Percentiles rank a stretch among this genome's conserved stretches.
Evolutionary conservation across 2,888 invertebrate species (phyloP).

Genomic region (Phlogophora meticulosa): DNA sequence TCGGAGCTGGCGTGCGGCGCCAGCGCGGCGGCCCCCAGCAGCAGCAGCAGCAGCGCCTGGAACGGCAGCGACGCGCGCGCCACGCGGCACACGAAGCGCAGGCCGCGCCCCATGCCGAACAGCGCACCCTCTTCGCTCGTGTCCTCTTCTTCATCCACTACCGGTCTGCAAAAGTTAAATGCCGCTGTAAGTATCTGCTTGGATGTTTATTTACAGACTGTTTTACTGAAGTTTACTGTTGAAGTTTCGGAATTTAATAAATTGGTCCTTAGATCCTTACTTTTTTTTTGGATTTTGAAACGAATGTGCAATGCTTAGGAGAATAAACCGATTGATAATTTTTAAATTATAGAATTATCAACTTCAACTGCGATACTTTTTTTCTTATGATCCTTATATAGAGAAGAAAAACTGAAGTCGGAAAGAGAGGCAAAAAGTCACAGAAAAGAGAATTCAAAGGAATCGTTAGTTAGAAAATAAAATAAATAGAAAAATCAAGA

Average conservation of each 20-base stretch:
- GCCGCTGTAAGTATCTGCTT: background rate
- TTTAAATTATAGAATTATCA: background rate
- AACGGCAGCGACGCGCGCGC: conserved; percentile 98
- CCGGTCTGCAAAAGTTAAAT: conserved; percentile 71
- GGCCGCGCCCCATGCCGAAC: conserved; percentile 92
- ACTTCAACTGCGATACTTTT: conserved; percentile 9
- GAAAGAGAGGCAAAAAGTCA: background rate
- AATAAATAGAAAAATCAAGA: background rate
- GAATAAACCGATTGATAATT: too few species aligned
- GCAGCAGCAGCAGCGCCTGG: conserved; percentile 97
- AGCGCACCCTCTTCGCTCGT: conserved; percentile 77
- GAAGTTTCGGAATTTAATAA: background rate
- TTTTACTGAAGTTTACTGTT: too few species aligned
- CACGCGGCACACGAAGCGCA: conserved; percentile 97
- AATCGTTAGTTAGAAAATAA: conserved; percentile 8
- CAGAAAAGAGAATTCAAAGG: background rate
- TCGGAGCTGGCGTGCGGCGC: conserved; percentile 97
- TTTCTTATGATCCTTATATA: background rate
- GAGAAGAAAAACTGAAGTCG: background rate
- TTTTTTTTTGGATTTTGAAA: too few species aligned
- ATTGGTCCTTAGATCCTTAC: background rate
- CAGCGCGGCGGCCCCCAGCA: conserved; percentile 98
- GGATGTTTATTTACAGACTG: too few species aligned
- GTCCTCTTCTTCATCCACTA: conserved; percentile 69
- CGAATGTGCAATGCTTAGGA: too few species aligned